phyloP scores from a whole-genome alignment of 2,888 invertebrate genomes.

The Craniophora ligustri region DNA sequence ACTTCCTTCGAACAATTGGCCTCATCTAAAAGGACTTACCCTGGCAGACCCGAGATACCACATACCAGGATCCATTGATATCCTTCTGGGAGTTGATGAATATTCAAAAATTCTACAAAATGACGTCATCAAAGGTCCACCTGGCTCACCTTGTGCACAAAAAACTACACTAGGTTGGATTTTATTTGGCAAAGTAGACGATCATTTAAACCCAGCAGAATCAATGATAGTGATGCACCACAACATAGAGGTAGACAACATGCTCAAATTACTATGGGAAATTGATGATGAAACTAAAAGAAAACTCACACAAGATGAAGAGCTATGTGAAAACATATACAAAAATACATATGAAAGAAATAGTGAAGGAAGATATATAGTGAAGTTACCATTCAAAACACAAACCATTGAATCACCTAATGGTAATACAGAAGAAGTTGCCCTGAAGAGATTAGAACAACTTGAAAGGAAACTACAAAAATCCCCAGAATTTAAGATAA shows the following conservation, averaged over 20 bases:
- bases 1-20: background rate
- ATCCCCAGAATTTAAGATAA: background rate
- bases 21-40: background rate
- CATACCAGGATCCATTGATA: background rate
- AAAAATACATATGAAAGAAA: background rate
- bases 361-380: conserved; percentile 1
- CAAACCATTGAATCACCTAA: background rate
- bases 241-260: background rate
- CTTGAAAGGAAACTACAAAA: conserved; percentile 1
- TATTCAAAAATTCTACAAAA: conserved; percentile 35
- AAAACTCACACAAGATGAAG: background rate
- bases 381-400: background rate
- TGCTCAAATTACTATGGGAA: conserved; percentile 5
- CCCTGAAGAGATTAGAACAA: background rate
- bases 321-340: background rate
- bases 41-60: background rate
- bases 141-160: too few species aligned
- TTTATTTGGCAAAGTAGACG: conserved; percentile 30
- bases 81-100: conserved; percentile 30
- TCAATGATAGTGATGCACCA: conserved; percentile 17
- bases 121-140: conserved; percentile 39
- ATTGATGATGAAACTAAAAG: background rate
- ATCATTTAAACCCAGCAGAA: background rate
- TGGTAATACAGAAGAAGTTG: background rate
- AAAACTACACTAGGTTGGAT: conserved; percentile 49